A percentile compares a stretch with the other conserved stretches of the same genome.
phyloP scores from a whole-genome alignment of 2,888 invertebrate genomes.

The Ommatoiulus sabulosus region DNA sequence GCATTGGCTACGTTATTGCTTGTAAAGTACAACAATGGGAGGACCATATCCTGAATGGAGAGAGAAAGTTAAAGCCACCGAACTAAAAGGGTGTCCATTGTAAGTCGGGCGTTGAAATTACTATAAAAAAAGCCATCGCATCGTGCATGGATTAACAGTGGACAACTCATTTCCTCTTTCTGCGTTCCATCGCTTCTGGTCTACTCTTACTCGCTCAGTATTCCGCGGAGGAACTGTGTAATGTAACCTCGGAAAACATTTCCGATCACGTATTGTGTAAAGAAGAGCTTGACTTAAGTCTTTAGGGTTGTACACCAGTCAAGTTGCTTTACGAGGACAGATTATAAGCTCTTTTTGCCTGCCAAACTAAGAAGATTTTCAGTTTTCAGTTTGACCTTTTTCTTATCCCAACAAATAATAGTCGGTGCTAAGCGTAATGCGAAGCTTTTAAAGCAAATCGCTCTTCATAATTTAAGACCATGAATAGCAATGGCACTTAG shows the following conservation, averaged over 20 bases:
- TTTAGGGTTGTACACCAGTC: conserved; percentile 38
- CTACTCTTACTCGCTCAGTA: conserved; percentile 7
- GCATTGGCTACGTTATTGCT: conserved; percentile 18
- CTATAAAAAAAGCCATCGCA: conserved; percentile 21
- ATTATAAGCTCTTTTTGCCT: conserved; percentile 15
- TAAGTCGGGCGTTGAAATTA: conserved; percentile 19
- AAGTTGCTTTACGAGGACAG: conserved; percentile 37
- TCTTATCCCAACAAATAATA: not conserved
- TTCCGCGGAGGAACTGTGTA: not conserved
- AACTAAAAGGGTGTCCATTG: conserved; percentile 34
- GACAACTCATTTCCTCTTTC: conserved; percentile 38
- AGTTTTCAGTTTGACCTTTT: conserved; percentile 14
- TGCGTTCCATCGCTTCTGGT: not conserved
- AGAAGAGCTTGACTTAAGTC: conserved; percentile 33
- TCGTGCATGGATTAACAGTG: conserved; percentile 50
- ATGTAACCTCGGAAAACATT: conserved; percentile 31
- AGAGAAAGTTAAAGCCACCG: not conserved
- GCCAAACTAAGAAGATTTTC: conserved; percentile 1
- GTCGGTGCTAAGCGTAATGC: not conserved
- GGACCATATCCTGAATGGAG: not conserved
- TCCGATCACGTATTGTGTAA: conserved; percentile 51
- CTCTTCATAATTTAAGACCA: not conserved
- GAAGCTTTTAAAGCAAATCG: not conserved
- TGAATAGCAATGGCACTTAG: not conserved
- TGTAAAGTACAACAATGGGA: not conserved